Conservation (phyloP, 2,888 invertebrate genomes). For the Drosophila mayaguana region DNA sequence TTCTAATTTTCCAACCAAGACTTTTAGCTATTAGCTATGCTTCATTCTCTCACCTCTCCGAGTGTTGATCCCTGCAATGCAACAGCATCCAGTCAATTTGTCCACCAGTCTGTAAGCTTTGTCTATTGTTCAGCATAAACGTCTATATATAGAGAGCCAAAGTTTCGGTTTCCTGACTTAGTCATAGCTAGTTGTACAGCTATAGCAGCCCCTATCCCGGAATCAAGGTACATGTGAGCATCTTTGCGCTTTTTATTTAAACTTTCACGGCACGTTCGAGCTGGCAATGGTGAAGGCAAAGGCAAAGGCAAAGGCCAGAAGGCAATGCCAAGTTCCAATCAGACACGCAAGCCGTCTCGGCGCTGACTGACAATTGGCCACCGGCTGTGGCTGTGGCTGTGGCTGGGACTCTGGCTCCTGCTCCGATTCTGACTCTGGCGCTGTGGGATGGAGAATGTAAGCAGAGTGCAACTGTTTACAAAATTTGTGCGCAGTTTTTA, state of each 20-base stretch:
- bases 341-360: constrained; percentile 47
- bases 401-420: neutral
- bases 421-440: neutral
- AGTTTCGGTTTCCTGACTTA: neutral
- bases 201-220: neutral
- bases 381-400: constrained; percentile 15
- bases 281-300: constrained; percentile 53
- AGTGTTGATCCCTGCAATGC: neutral
- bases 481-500: constrained; percentile 66
- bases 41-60: neutral
- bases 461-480: constrained; percentile 78
- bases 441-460: constrained; percentile 2
- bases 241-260: constrained; percentile 65
- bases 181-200: neutral
- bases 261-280: constrained; percentile 77
- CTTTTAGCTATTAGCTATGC: no score
- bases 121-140: neutral
- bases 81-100: constrained; percentile 1
- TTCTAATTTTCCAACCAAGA: no score
- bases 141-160: neutral
- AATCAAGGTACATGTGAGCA: constrained; percentile 12
- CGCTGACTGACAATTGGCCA: constrained; percentile 78
- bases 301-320: constrained; percentile 63
- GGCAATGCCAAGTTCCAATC: constrained; percentile 61
- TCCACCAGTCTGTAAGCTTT: neutral